Evolutionary conservation across 2,113 vertebrate genomes (phyloP).

Genomic region (Turnix velox): DNA sequence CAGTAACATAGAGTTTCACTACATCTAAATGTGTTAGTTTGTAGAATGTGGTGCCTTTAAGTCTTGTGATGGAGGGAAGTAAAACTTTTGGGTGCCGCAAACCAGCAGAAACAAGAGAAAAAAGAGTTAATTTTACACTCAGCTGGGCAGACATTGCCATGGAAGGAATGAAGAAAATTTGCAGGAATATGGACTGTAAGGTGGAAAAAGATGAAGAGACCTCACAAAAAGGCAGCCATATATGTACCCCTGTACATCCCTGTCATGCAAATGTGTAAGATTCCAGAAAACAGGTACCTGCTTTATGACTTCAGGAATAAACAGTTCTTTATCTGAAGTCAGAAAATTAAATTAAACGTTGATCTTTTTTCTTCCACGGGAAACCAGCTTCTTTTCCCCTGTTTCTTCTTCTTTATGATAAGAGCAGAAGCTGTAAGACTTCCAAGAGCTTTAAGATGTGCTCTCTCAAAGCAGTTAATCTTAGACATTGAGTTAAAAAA

Average conservation of each 20-base stretch:
- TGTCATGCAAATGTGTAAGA: background rate
- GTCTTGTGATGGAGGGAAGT: conserved; percentile 21
- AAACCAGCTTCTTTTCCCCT: background rate
- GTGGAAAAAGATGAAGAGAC: background rate
- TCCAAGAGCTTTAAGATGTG: background rate
- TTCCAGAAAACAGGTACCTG: background rate
- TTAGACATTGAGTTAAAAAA: background rate
- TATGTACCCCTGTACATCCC: background rate
- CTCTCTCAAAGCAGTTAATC: background rate
- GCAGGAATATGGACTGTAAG: background rate
- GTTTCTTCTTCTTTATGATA: background rate
- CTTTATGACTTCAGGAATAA: background rate
- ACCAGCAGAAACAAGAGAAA: background rate
- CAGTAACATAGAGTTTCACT: conserved; percentile 50
- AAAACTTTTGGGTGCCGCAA: background rate
- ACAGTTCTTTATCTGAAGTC: background rate
- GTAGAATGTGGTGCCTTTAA: conserved; percentile 57
- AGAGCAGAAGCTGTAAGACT: background rate
- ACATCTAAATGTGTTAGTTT: conserved; percentile 51
- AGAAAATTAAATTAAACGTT: background rate
- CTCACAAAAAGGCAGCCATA: background rate
- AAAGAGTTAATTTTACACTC: background rate
- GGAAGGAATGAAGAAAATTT: background rate
- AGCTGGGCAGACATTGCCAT: background rate
- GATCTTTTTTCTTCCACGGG: background rate